A percentile compares a stretch with the other conserved stretches of the same genome.
phyloP scores from a whole-genome alignment of 1,140 invertebrate species.

The Calosoma granatense region DNA sequence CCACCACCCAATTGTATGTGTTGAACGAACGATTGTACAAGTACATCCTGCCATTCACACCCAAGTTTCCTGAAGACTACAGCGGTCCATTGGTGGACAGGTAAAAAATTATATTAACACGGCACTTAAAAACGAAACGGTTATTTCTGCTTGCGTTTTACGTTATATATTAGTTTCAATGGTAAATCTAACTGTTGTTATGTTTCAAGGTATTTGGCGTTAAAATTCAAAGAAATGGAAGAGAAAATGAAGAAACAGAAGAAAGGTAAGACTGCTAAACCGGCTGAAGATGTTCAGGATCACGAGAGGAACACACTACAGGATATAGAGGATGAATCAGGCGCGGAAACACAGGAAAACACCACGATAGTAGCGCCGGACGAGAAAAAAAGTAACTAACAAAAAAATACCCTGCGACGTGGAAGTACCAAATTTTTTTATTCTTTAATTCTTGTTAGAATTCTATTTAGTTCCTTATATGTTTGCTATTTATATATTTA shows the following conservation, averaged over 20 bases:
- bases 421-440: too few species aligned
- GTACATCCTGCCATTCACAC: slow-evolving; percentile 72
- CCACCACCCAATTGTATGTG: slow-evolving; percentile 73
- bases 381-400: slow-evolving; percentile 10
- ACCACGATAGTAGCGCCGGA: slow-evolving; percentile 1
- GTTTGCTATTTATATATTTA: too few species aligned
- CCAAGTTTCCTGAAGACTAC: slow-evolving; percentile 80
- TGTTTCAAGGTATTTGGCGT: slow-evolving; percentile 54
- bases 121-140: neutral
- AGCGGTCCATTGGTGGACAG: slow-evolving; percentile 73
- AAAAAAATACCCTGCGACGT: too few species aligned
- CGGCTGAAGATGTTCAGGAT: slow-evolving; percentile 20
- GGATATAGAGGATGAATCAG: slow-evolving; percentile 16
- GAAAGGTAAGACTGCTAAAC: slow-evolving; percentile 28
- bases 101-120: slow-evolving; percentile 32
- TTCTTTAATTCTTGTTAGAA: too few species aligned
- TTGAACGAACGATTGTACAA: slow-evolving; percentile 81
- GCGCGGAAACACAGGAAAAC: neutral
- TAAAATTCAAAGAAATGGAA: slow-evolving; percentile 77
- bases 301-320: slow-evolving; percentile 18
- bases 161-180: neutral
- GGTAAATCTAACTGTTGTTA: neutral
- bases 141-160: too few species aligned
- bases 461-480: too few species aligned
- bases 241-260: slow-evolving; percentile 49